Conservation (phyloP, 1,140 invertebrate genomes). For the Aphaenogaster floridana region DNA sequence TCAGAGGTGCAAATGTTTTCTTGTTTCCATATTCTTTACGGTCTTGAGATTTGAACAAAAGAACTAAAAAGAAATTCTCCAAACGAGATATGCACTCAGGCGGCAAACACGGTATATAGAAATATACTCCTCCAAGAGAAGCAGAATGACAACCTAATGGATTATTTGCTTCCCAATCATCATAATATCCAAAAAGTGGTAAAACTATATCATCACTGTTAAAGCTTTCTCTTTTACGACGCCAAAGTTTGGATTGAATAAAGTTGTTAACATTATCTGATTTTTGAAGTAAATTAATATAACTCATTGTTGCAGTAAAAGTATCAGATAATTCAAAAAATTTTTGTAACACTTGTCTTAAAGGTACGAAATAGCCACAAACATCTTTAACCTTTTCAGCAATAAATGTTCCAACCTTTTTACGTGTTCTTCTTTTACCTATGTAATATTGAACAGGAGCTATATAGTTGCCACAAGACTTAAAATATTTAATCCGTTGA, state of each 20-base stretch:
- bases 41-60: conserved; percentile 1
- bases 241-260: conserved; percentile 6
- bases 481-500: too few species aligned
- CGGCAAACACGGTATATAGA: conserved; percentile 16
- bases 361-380: too few species aligned
- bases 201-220: conserved; percentile 2
- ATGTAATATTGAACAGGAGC: too few species aligned
- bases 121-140: conserved; percentile 30
- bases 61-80: conserved; percentile 15
- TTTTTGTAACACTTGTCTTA: too few species aligned
- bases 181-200: neutral
- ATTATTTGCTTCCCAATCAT: conserved; percentile 18
- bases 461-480: too few species aligned
- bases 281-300: neutral
- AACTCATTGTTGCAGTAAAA: too few species aligned
- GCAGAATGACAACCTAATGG: neutral
- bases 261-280: neutral
- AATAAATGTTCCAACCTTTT: too few species aligned
- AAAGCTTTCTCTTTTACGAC: neutral
- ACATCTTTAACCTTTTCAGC: too few species aligned
- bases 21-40: conserved; percentile 30
- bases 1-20: conserved; percentile 24
- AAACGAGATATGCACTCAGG: neutral
- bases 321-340: too few species aligned
- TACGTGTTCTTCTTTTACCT: too few species aligned